Base-by-base conservation (phyloP, 2,797 vertebrate genomes). In the Schizopygopsis pylzovi region DNA sequence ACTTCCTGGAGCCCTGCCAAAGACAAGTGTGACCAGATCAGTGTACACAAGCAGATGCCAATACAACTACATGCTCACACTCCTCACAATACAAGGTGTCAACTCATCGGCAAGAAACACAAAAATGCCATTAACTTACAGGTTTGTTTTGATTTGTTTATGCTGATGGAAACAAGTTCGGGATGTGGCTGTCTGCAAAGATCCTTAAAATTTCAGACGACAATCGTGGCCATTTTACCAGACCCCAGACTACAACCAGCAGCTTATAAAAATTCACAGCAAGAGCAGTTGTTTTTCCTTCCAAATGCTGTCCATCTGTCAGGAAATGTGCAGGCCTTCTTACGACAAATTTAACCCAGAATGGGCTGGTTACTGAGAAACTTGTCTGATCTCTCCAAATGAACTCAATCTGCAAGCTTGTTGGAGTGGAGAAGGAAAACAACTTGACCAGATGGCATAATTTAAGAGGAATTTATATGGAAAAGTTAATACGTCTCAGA, bases 381-480 rank as follows among this genome's bases (percentile, higher is more conserved):
- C 81, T 78, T 22, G 80, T 85, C 82, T 39, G 72, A 82, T 79
- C 65, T 81, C 45, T 68, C 18, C 59, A 86, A 87, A 88, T 83
- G 73, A 88, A 90, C 41, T 84, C 75, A 85, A 84, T 85, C 83
- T 87, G 72, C 65, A 81, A 87, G 79, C 61, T 28, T 45, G 54
- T 71, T 59, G 33, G 80, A 78, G 81, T 70, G 52, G n/a, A 41
- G 41, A 72, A 70, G 56, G 45, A 25, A 77, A 73, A 86, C 85
- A 86, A 43, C 68, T 61, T 82, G 78, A 77, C 84, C 89, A 90
- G 89, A 89, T 90, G 89, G 86, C 67, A 86, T 78, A 67, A 84
- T 86, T 81, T 56, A 79, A 76, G 73, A 79, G 68, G 68, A 87
- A 81, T 37, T 70, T 81, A 20, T 41, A 81, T 45, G 67, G 79